Conservation (phyloP, 2,113 vertebrate genomes). For the Climacteris rufus region DNA sequence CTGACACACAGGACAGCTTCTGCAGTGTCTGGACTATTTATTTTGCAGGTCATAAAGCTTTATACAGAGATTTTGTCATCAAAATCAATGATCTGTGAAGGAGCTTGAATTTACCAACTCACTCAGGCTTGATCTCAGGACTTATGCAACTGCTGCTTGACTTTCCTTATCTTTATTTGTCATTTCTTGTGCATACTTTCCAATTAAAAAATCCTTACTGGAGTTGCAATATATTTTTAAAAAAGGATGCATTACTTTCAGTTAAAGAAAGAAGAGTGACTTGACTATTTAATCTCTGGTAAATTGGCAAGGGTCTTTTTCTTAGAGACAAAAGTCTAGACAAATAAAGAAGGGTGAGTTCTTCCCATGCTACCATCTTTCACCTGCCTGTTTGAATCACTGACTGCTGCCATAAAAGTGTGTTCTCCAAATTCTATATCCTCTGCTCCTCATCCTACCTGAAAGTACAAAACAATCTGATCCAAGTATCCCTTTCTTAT, state of each 20-base stretch:
- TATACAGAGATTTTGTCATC: not conserved
- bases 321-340: not conserved
- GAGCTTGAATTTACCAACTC: not conserved
- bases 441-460: not conserved
- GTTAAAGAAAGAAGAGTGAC: not conserved
- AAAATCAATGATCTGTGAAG: constrained; percentile 30
- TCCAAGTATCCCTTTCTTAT: not conserved
- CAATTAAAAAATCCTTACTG: not conserved
- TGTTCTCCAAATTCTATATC: not conserved
- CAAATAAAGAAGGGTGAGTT: not conserved
- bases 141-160: not conserved
- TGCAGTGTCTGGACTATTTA: not conserved
- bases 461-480: not conserved
- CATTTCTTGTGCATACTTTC: not conserved
- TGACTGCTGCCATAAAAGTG: not conserved
- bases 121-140: not conserved
- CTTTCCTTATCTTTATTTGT: not conserved
- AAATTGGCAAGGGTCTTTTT: not conserved
- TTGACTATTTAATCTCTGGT: not conserved
- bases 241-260: not conserved
- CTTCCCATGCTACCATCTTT: not conserved
- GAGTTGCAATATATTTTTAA: not conserved
- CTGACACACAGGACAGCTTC: not conserved
- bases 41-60: constrained; percentile 24
- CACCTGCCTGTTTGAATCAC: not conserved